Percentiles rank a stretch among this genome's conserved stretches.
phyloP scores from a whole-genome alignment of 2,113 vertebrate genomes.

The Chaenogobius annularis region DNA sequence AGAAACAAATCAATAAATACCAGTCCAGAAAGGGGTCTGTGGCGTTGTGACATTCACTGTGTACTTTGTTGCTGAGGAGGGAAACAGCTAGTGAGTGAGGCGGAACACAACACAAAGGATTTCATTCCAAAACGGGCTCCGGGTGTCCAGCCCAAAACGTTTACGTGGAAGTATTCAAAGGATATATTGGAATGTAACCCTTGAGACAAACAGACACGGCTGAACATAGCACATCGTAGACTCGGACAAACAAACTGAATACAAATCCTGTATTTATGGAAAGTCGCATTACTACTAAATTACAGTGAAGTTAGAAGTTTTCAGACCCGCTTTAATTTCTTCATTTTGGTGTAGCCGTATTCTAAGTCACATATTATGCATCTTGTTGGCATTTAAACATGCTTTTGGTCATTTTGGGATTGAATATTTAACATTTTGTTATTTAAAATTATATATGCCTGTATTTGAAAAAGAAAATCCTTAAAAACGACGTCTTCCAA shows the following conservation, averaged over 20 bases:
- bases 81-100: constrained; percentile 80
- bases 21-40: constrained; percentile 81
- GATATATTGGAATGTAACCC: constrained; percentile 66
- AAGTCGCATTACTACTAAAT: not conserved
- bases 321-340: not conserved
- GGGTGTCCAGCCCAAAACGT: not conserved
- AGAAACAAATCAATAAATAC: constrained; percentile 82
- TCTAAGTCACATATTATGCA: no score
- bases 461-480: no score
- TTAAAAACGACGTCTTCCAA: no score
- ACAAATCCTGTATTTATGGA: not conserved
- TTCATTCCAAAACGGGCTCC: constrained; percentile 66
- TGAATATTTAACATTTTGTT: no score
- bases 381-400: no score
- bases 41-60: constrained; percentile 80
- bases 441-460: no score
- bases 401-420: no score
- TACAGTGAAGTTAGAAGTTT: not conserved
- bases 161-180: not conserved
- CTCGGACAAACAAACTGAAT: constrained; percentile 1
- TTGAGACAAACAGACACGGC: constrained; percentile 29
- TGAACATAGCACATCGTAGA: constrained; percentile 1
- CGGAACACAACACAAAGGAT: constrained; percentile 64
- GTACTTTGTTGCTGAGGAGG: constrained; percentile 84
- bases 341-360: no score